Evolutionary conservation across 2,888 invertebrate genomes (phyloP).

Genomic region (Strigamia crassipes): DNA sequence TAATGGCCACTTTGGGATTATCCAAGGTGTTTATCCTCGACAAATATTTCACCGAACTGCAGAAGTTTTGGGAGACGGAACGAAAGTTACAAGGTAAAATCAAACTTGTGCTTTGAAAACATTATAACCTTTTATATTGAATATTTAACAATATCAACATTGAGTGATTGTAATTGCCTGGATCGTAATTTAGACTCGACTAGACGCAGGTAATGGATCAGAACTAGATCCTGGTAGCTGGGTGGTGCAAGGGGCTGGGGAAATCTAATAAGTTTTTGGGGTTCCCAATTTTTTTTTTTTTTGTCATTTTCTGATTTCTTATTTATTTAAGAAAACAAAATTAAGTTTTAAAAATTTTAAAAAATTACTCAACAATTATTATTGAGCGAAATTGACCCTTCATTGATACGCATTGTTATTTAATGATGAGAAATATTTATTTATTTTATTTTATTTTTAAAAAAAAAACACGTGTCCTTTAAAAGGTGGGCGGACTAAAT

Average conservation of each 20-base stretch:
- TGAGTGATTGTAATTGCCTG: neutral
- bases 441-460: no score
- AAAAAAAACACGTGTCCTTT: neutral
- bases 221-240: neutral
- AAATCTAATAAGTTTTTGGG: neutral
- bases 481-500: neutral
- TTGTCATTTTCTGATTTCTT: no score
- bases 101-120: no score
- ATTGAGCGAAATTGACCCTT: no score
- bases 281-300: neutral
- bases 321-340: no score
- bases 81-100: slow-evolving; percentile 85
- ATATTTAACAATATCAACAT: neutral
- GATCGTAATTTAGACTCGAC: neutral
- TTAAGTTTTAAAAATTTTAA: no score
- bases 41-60: slow-evolving; percentile 95
- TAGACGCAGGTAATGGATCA: neutral
- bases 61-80: slow-evolving; percentile 96
- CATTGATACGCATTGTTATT: no score
- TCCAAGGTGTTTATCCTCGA: slow-evolving; percentile 97
- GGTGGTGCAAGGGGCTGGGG: neutral
- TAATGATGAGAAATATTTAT: no score
- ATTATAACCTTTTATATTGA: neutral
- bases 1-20: slow-evolving; percentile 94
- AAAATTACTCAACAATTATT: no score